A percentile compares a stretch with the other conserved stretches of the same genome.
phyloP scores from a whole-genome alignment of 2,888 invertebrate genomes.

The Halictus quadricinctus region DNA sequence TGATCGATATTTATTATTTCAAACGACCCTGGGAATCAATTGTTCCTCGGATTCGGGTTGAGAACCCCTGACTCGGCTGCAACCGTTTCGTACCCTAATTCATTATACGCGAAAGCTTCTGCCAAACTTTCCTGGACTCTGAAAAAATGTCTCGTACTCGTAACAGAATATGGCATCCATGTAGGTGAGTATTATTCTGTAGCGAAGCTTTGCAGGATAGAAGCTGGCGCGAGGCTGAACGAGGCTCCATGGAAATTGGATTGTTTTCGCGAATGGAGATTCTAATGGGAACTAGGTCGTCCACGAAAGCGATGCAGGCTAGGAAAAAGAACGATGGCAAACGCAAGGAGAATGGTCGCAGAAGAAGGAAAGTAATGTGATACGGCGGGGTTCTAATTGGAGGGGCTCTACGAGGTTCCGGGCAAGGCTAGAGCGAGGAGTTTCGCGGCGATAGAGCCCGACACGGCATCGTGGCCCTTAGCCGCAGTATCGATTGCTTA shows the following conservation, averaged over 20 bases:
- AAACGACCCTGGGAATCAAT: neutral
- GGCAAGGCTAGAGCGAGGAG: conserved; percentile 40
- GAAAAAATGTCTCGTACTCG: neutral
- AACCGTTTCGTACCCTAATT: neutral
- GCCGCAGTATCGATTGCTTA: conserved; percentile 78
- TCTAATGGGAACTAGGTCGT: conserved; percentile 17
- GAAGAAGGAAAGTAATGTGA: conserved; percentile 13
- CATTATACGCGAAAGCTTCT: neutral
- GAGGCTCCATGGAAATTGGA: neutral
- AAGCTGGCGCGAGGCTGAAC: neutral
- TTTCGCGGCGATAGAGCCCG: conserved; percentile 44
- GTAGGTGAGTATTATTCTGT: neutral
- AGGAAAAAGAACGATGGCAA: neutral
- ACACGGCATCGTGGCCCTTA: conserved; percentile 44
- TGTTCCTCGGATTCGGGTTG: neutral
- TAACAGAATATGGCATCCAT: neutral
- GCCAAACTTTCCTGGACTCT: neutral
- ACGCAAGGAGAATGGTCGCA: neutral
- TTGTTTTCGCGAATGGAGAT: neutral
- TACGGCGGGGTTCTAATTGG: conserved; percentile 32
- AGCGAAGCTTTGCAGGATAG: neutral
- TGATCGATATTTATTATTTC: no score
- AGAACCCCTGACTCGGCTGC: neutral
- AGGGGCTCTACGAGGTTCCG: conserved; percentile 20
- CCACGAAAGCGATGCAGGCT: neutral